Conservation (phyloP, 2,888 invertebrate species). For the Podotricha telesiphe region DNA sequence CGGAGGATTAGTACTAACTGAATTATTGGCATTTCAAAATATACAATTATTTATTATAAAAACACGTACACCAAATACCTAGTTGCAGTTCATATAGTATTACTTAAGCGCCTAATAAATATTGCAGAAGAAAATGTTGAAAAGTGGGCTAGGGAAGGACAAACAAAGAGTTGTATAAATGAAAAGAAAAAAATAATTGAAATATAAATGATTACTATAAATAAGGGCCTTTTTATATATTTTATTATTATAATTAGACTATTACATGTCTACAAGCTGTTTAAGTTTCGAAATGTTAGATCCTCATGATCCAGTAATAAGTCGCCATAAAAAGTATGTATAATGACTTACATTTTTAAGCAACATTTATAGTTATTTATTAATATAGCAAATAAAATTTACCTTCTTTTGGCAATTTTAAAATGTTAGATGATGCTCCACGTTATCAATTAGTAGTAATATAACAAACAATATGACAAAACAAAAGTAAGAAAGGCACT, state of each 20-base stretch:
- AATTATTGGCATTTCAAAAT: not conserved
- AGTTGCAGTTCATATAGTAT: not conserved
- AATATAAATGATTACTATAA: not conserved
- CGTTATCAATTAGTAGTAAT: too few species aligned
- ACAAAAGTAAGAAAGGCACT: too few species aligned
- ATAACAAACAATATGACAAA: too few species aligned
- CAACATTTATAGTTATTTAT: too few species aligned
- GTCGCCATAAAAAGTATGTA: too few species aligned
- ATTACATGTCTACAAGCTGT: slow-evolving; percentile 92
- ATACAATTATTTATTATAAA: not conserved
- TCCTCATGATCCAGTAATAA: slow-evolving; percentile 95
- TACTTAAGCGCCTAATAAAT: slow-evolving; percentile 17
- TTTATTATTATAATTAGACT: slow-evolving; percentile 78
- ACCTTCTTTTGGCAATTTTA: too few species aligned
- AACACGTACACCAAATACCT: not conserved
- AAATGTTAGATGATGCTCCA: too few species aligned
- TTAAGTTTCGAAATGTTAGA: slow-evolving; percentile 94
- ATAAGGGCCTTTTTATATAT: too few species aligned
- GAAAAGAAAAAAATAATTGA: not conserved
- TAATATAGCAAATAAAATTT: too few species aligned
- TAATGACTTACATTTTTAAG: too few species aligned
- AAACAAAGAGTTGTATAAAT: slow-evolving; percentile 47
- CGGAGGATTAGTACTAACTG: not conserved
- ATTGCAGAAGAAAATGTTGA: slow-evolving; percentile 50
- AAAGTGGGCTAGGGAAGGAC: slow-evolving; percentile 50